phyloP scores from a whole-genome alignment of 2,888 invertebrate species.

The Slavum lentiscoides region DNA sequence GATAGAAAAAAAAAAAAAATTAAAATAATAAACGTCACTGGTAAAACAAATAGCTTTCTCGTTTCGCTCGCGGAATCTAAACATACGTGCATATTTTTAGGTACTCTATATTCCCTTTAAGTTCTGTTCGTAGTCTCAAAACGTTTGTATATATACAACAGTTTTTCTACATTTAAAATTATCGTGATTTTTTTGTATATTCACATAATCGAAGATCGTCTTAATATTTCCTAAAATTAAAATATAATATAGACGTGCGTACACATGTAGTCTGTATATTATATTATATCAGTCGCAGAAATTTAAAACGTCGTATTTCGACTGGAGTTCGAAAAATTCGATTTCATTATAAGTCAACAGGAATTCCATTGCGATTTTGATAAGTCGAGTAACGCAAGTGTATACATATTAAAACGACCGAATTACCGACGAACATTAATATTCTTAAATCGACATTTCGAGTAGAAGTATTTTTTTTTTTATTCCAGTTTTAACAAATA shows the following conservation, averaged over 20 bases:
- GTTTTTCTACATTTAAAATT: neutral
- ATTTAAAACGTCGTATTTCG: too few relatives aligned
- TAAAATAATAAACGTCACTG: too few relatives aligned
- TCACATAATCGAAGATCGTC: neutral
- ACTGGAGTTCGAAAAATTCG: neutral
- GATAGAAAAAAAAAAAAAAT: too few relatives aligned
- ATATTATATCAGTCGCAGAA: too few relatives aligned
- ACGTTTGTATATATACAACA: too few relatives aligned
- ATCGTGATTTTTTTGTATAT: neutral
- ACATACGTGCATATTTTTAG: too few relatives aligned
- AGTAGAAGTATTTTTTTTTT: neutral
- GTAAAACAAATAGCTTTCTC: too few relatives aligned
- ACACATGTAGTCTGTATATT: too few relatives aligned
- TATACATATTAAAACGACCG: neutral
- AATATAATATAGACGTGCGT: too few relatives aligned
- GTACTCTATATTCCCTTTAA: too few relatives aligned
- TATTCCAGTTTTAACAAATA: neutral
- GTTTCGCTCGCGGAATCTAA: too few relatives aligned
- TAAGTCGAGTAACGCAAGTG: neutral
- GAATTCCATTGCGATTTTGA: neutral
- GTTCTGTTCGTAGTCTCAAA: too few relatives aligned
- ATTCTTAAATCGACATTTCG: neutral
- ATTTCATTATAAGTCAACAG: neutral
- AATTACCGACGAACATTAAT: neutral
- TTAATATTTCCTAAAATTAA: neutral